These are phyloP conservation scores for Portunus trituberculatus DNA, from an alignment of 1,140 invertebrate genomes.

Conservation along the genomic window DNA sequence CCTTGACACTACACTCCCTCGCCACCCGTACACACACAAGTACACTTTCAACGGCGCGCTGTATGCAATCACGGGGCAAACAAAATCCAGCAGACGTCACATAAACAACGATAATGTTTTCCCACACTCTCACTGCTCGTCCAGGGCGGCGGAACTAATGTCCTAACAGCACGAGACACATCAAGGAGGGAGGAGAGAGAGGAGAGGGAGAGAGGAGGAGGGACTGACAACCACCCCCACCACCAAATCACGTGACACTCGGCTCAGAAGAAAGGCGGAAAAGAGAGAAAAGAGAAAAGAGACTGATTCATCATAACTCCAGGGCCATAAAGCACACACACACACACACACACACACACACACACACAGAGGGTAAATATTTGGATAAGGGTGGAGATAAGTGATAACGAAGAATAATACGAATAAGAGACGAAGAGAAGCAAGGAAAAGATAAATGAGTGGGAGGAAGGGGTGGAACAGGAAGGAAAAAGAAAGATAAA, in stretches of 20 bases:
- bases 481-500: neutral
- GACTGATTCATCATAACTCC: neutral
- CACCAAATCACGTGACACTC: too few species aligned
- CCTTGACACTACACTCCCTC: too few species aligned
- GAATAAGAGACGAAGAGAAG: neutral
- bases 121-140: neutral
- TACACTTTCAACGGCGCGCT: too few species aligned
- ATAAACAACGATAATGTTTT: neutral
- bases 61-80: too few species aligned
- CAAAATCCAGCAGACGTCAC: too few species aligned
- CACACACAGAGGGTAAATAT: too few species aligned
- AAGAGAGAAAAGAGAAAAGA: too few species aligned
- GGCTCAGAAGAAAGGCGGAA: too few species aligned
- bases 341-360: conserved; percentile 13
- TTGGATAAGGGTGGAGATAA: neutral
- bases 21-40: too few species aligned
- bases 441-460: neutral
- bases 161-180: neutral
- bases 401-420: neutral
- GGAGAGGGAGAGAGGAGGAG: neutral
- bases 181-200: neutral
- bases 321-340: neutral
- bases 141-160: neutral
- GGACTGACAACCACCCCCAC: neutral
- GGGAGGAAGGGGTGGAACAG: neutral